A percentile compares a stretch with the other conserved stretches of the same genome.
Conservation (phyloP, 2,797 vertebrate species). For the Rhinatrema bivittatum region DNA sequence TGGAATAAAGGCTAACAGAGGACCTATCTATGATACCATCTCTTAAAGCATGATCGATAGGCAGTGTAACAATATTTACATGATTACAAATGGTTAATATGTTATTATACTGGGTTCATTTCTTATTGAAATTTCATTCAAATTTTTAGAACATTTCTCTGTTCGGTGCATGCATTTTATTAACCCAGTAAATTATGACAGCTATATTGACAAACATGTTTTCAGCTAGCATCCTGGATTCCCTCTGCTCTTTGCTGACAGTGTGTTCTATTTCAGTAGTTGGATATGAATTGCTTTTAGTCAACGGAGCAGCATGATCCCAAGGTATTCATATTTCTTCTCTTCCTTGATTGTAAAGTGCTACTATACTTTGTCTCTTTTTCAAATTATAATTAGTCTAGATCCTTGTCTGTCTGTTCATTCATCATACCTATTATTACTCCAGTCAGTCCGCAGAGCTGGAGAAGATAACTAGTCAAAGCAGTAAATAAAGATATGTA, state of each 20-base stretch:
- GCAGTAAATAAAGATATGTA: too few species aligned
- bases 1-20: too few species aligned
- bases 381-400: constrained; percentile 34
- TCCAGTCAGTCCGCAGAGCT: too few species aligned
- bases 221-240: constrained; percentile 16
- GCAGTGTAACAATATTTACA: too few species aligned
- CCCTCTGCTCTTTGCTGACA: constrained; percentile 36
- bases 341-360: constrained; percentile 22
- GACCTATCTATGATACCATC: too few species aligned
- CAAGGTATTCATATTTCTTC: constrained; percentile 30
- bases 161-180: constrained; percentile 30
- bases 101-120: too few species aligned
- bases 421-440: constrained; percentile 29
- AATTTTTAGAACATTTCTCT: constrained; percentile 39
- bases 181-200: constrained; percentile 32
- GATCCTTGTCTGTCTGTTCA: constrained; percentile 12
- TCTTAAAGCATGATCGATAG: too few species aligned
- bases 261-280: constrained; percentile 29
- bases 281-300: constrained; percentile 42
- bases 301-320: constrained; percentile 25
- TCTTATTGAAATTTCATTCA: too few species aligned
- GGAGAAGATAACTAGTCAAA: too few species aligned
- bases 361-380: constrained; percentile 8
- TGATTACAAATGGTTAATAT: too few species aligned
- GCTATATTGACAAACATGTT: constrained; percentile 23